Percentiles rank a stretch among this genome's conserved stretches.
phyloP scores from a whole-genome alignment of 2,888 invertebrate species.

The Megastigmus dorsalis region DNA sequence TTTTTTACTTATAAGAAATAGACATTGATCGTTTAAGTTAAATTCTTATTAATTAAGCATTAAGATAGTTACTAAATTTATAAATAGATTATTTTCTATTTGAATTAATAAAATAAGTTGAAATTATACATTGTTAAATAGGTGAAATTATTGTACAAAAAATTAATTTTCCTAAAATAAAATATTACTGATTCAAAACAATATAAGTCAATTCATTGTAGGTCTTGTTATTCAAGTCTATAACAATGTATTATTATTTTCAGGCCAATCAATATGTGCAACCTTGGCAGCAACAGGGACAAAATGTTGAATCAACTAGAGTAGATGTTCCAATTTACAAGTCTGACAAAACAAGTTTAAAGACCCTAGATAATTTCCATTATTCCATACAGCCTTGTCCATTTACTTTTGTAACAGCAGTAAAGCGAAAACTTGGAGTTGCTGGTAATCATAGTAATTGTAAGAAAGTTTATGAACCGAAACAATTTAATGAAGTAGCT shows the following conservation, averaged over 20 bases:
- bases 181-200: not conserved
- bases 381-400: slow-evolving; percentile 76
- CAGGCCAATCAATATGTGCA: slow-evolving; percentile 44
- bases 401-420: slow-evolving; percentile 79
- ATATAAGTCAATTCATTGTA: not conserved
- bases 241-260: slow-evolving; percentile 30
- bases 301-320: slow-evolving; percentile 33
- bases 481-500: slow-evolving; percentile 45
- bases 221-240: not conserved
- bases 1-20: not conserved
- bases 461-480: slow-evolving; percentile 60
- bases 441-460: slow-evolving; percentile 59
- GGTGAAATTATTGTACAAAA: too few species aligned
- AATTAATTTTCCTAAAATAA: too few species aligned
- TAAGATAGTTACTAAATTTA: slow-evolving; percentile 17
- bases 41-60: too few species aligned
- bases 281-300: slow-evolving; percentile 40
- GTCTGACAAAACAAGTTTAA: slow-evolving; percentile 38
- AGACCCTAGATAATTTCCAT: slow-evolving; percentile 52
- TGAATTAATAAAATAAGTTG: slow-evolving; percentile 29
- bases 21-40: too few species aligned
- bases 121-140: too few species aligned
- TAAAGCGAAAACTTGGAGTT: slow-evolving; percentile 76
- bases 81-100: not conserved
- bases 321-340: slow-evolving; percentile 27